Conservation (phyloP, 2,888 invertebrate species). For the Tupiocoris notatus region DNA sequence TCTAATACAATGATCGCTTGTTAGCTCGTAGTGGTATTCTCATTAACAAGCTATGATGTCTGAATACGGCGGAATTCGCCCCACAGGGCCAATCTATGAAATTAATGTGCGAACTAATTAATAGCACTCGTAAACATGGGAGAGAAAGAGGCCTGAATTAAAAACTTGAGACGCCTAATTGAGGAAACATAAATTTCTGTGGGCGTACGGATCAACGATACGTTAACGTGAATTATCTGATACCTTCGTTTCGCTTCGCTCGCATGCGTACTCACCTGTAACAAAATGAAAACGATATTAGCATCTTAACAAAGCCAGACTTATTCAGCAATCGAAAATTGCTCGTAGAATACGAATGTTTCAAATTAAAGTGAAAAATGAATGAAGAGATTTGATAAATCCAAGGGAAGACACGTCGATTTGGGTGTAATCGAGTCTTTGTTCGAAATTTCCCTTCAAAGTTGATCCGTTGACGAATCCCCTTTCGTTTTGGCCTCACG, state of each 20-base stretch:
- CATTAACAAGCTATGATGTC: not conserved
- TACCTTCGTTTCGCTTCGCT: constrained; percentile 20
- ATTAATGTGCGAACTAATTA: constrained; percentile 33
- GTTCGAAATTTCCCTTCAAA: no score
- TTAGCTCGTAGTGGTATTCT: no score
- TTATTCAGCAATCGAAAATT: not conserved
- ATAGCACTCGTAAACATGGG: constrained; percentile 6
- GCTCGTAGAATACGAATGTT: no score
- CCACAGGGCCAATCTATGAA: no score
- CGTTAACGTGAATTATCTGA: constrained; percentile 25
- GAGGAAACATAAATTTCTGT: constrained; percentile 35
- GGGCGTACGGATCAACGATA: constrained; percentile 5
- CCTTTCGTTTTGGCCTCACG: no score
- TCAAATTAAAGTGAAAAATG: no score
- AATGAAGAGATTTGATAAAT: no score
- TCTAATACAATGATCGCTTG: no score
- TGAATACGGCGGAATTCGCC: no score
- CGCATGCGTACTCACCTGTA: constrained; percentile 26
- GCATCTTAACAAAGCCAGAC: not conserved
- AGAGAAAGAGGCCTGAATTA: not conserved
- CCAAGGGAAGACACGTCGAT: no score
- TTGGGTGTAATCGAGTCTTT: no score
- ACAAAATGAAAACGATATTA: constrained; percentile 1
- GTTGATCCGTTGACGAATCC: no score
- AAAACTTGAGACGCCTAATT: constrained; percentile 26